Conservation (phyloP, 2,888 invertebrate genomes). For the Copidosoma aretas region DNA sequence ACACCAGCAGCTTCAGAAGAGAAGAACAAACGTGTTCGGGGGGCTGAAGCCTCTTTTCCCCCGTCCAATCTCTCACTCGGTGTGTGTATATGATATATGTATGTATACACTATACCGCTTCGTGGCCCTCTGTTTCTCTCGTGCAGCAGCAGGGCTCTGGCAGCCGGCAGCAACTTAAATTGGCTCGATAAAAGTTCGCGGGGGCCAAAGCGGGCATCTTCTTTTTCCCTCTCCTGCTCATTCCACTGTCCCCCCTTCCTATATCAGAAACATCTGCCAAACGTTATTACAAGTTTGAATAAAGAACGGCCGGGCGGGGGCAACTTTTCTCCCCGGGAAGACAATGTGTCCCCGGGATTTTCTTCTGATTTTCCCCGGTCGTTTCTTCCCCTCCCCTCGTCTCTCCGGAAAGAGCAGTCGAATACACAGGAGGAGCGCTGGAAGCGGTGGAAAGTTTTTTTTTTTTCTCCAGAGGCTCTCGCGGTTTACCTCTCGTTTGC, state of each 20-base stretch:
- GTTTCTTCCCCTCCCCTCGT: background rate
- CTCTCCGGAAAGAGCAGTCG: conserved; percentile 24
- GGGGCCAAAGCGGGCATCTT: conserved; percentile 57
- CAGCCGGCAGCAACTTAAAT: conserved; percentile 60
- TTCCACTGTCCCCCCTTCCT: conserved; percentile 37
- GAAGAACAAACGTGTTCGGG: conserved; percentile 27
- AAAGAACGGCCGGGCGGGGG: conserved; percentile 54
- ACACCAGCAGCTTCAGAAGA: conserved; percentile 8
- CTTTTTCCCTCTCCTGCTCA: background rate
- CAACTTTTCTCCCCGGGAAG: conserved; percentile 32
- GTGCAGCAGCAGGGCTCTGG: conserved; percentile 39
- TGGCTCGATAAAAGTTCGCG: conserved; percentile 62
- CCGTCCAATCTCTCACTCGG: background rate
- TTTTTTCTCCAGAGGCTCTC: no score
- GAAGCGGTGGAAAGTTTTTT: no score
- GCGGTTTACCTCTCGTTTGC: no score
- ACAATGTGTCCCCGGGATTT: conserved; percentile 25
- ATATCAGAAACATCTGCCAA: conserved; percentile 63
- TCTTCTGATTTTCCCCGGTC: background rate
- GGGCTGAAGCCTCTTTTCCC: conserved; percentile 30
- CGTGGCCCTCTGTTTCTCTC: conserved; percentile 21
- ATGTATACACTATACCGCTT: no score
- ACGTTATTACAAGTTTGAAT: conserved; percentile 64
- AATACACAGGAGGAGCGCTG: conserved; percentile 18
- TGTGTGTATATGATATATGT: no score